Evolutionary conservation across 53 echinoderm and acorn worm species (phyloP).

Genomic region (Zoroaster sp.): DNA sequence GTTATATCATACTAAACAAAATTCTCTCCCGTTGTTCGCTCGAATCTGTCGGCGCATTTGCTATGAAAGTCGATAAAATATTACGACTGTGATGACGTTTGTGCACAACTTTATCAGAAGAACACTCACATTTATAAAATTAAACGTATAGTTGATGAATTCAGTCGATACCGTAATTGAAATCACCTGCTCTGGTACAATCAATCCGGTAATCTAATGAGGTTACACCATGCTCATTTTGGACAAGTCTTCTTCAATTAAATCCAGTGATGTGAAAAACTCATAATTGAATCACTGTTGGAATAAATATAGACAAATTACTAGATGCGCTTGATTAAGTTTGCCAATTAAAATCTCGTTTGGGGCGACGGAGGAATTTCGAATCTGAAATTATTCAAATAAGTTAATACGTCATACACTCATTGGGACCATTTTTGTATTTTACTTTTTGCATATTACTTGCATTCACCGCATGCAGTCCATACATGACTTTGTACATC

Average conservation of each 20-base stretch:
- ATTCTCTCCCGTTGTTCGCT: neutral
- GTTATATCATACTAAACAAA: too few relatives aligned
- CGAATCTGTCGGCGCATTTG: neutral
- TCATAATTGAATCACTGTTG: slow-evolving; percentile 22
- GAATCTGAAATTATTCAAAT: slow-evolving; percentile 4
- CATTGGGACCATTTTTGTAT: too few relatives aligned
- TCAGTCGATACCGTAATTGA: slow-evolving; percentile 1
- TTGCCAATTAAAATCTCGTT: neutral
- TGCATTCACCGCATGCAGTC: neutral
- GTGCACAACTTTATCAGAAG: neutral
- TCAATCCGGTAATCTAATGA: slow-evolving; percentile 25
- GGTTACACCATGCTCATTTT: slow-evolving; percentile 8
- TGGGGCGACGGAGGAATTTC: neutral
- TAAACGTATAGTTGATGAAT: neutral
- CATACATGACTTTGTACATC: neutral
- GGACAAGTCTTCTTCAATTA: slow-evolving; percentile 10
- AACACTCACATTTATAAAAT: neutral
- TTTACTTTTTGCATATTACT: too few relatives aligned
- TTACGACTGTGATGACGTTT: neutral
- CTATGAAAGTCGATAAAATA: neutral
- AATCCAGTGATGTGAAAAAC: neutral
- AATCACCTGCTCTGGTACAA: slow-evolving; percentile 21
- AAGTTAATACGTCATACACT: slow-evolving; percentile 4
- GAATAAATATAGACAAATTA: slow-evolving; percentile 25
- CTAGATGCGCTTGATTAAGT: neutral